Base-by-base conservation (phyloP, 2,113 vertebrate genomes). In the Alaudala cheleensis region DNA sequence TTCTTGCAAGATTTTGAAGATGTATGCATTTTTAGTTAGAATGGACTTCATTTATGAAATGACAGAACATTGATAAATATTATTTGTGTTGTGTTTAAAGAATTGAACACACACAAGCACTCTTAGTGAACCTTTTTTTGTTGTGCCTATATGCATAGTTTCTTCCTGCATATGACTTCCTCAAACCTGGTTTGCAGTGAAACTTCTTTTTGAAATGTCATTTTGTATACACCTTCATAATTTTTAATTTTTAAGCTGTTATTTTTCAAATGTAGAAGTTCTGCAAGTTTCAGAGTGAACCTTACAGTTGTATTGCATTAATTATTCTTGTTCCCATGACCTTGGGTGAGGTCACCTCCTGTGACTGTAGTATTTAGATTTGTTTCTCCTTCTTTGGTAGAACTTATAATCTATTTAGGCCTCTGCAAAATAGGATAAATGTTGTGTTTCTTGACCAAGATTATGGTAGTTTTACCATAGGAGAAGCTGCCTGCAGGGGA, bases 1-100 rank as follows among this genome's bases (percentile, higher is more conserved):
- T 94, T 86, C 57, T 84, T 84, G 58, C 37, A 54, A 94, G 39
- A 74, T 73, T 69, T 81, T 89, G 24, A 73, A 89, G 37, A 37
- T 77, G 14, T 8, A n/a, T 83, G 10, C 76, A 13, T 71, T 78
- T 90, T 84, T 64, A 54, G 39, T 70, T 91, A 77, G 88, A 87
- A 65, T 50, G 6, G 26, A 37, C 54, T 71, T 80, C 0, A 31
- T 44, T 8, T 67, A n/a, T 70, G 24, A 73, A 92, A 29, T 90
- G 51, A 33, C n/a, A 81, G 60, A 85, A 79, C 0, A 0, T 74
- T 88, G 56, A 37, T 25, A 89, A 69, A 49, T 84, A 86, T 1
- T 70, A 10, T 81, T 82, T 67, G 24, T 83, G 31, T 70, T 90
- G 15, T 34, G 15, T 86, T 95, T 31, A 28, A 81, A 90, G 70